Evolutionary conservation across 2,113 vertebrate genomes (phyloP).

Genomic region (Acanthochromis polyacanthus): DNA sequence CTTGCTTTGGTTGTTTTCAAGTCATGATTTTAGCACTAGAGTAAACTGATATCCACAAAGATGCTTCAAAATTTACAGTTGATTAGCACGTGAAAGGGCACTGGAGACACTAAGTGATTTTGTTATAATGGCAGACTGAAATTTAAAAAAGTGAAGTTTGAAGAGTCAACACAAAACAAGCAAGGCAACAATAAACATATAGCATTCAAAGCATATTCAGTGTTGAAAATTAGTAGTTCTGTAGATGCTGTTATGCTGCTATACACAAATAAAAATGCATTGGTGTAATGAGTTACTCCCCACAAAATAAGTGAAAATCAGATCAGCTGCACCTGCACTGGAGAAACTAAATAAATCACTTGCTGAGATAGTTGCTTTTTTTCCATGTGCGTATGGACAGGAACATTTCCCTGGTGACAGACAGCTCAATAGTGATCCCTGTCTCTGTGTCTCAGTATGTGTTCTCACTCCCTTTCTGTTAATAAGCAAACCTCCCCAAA

Average conservation of each 20-base stretch:
- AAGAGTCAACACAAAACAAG: conserved; percentile 1
- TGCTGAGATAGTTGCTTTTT: conserved; percentile 3
- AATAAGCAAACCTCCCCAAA: conserved; percentile 73
- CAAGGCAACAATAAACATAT: not conserved
- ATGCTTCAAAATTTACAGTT: not conserved
- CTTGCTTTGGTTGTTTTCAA: not conserved
- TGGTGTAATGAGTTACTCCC: not conserved
- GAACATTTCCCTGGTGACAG: conserved; percentile 62
- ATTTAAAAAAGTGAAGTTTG: not conserved
- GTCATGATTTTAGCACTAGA: too few species aligned
- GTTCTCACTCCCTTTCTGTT: conserved; percentile 68
- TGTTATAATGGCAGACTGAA: not conserved
- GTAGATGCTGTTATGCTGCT: not conserved
- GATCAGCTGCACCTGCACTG: not conserved
- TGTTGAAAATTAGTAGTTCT: not conserved
- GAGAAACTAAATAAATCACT: conserved; percentile 35
- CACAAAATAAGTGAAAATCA: not conserved
- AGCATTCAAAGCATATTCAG: not conserved
- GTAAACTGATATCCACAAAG: not conserved
- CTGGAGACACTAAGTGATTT: not conserved
- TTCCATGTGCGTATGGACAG: conserved; percentile 10
- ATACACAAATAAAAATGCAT: not conserved
- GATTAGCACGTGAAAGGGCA: conserved; percentile 11
- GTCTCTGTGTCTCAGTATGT: conserved; percentile 60
- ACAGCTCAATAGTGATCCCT: conserved; percentile 64